Evolutionary conservation across 2,797 vertebrate species (phyloP), one percentile per base, ranked within the genome.

Genomic region (Pyrocephalus nanus): DNA sequence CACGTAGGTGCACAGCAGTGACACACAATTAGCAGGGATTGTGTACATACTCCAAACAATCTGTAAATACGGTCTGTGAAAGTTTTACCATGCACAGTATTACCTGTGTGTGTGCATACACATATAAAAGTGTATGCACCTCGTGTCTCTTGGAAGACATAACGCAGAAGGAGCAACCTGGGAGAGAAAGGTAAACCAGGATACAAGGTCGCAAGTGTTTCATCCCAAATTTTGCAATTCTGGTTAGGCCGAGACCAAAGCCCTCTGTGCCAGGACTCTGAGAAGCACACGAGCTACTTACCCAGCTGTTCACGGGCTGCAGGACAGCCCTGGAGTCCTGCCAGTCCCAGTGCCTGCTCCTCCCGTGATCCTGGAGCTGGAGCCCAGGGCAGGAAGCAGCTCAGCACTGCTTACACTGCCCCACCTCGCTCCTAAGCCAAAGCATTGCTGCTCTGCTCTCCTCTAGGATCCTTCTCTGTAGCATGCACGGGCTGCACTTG

Each of bases 61-160:
- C 19, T 17, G 13, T 17, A 66, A 58, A 43, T 26, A 47, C 25
- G 67, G 42, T 3, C 11, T 25, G 15, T 1, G 4, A 3, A 7
- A 6, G 6, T 14, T 72, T 32, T 20, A 54, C 51, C 14, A 8
- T 48, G n/a, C 10, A 25, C 8, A 15, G 29, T 17, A 23, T 10
- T 22, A 18, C 1, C 4, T 0, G 15, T 23, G 54, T 47, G 40
- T 18, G 13, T 10, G 15, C 1, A 70, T 9, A 25, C 8, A 15
- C 6, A 11, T 0, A 57, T 3, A 47, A 67, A 58, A 0, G 0
- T 5, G 3, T 1, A 5, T 1, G 32, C 1, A 34, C 5, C 14
- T 38, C 12, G 29, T 13, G 9, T 23, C 71, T 51, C 86, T 11
- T 36, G 13, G 42, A 51, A 77, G 67, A 58, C 9, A 42, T 32